Conservation (phyloP, 2,113 vertebrate species). For the Peromyscus californicus region DNA sequence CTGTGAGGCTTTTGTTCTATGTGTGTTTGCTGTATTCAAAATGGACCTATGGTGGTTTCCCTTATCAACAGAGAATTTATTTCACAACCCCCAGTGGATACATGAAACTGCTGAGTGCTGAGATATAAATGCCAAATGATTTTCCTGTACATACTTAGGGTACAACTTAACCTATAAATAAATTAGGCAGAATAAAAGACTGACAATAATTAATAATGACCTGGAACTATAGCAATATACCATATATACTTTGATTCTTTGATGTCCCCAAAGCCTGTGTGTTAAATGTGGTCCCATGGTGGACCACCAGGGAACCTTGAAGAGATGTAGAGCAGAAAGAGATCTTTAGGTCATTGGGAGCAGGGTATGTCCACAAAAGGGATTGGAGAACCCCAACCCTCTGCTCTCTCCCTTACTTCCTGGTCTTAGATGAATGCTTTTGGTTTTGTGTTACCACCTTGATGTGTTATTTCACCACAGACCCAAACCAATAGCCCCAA, state of each 20-base stretch:
- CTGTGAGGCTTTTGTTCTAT: background rate
- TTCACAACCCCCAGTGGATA: background rate
- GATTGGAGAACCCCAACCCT: rapidly evolving
- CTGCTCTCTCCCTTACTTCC: background rate
- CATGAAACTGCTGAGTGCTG: background rate
- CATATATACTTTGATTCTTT: background rate
- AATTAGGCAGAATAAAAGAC: background rate
- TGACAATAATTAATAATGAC: background rate
- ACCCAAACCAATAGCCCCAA: background rate
- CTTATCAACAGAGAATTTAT: background rate
- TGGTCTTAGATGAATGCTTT: background rate
- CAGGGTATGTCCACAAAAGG: background rate
- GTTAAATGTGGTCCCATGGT: too few species aligned
- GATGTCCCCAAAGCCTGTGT: too few species aligned
- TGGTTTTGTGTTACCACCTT: too few species aligned
- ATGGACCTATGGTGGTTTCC: background rate
- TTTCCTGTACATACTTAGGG: background rate
- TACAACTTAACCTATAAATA: background rate
- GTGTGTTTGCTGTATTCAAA: background rate
- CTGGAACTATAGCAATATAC: background rate
- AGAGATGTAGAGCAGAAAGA: background rate
- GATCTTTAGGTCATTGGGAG: background rate
- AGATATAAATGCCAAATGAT: background rate
- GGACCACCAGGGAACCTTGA: too few species aligned
- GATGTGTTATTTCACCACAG: background rate